Evolutionary conservation across 2,888 invertebrate species (phyloP).

Genomic region (Meiosimyza decipiens): DNA sequence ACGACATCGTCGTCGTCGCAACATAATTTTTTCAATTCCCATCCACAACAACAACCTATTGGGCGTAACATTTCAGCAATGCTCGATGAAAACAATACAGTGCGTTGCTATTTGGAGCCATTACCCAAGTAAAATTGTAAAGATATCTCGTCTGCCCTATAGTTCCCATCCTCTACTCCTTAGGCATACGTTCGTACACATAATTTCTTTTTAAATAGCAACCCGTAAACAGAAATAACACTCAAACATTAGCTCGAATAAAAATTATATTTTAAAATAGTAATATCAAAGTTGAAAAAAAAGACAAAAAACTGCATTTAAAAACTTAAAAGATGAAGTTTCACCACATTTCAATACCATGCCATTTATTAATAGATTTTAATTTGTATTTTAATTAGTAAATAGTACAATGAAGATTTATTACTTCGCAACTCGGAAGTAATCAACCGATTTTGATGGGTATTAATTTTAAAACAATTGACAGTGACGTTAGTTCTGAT

Average conservation of each 20-base stretch:
- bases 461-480: too few relatives aligned
- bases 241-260: constrained; percentile 2
- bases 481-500: too few relatives aligned
- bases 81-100: constrained; percentile 84
- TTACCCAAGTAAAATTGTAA: constrained; percentile 55
- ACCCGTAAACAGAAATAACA: neutral
- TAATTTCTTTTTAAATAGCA: too few relatives aligned
- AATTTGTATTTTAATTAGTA: constrained; percentile 34
- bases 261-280: constrained; percentile 25
- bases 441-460: too few relatives aligned
- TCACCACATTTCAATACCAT: neutral
- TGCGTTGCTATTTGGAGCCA: constrained; percentile 87
- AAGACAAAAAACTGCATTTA: constrained; percentile 31
- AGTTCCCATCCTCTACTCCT: too few relatives aligned
- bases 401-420: constrained; percentile 35
- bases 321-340: constrained; percentile 15
- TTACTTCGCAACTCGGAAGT: neutral
- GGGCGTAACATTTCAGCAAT: constrained; percentile 74
- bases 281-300: constrained; percentile 14
- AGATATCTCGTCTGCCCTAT: neutral
- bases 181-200: too few relatives aligned
- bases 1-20: constrained; percentile 58
- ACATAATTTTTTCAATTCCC: constrained; percentile 55
- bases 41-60: constrained; percentile 55
- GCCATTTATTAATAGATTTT: constrained; percentile 27